Evolutionary conservation across 2,113 vertebrate species (phyloP).

Genomic region (Eretmochelys imbricata): DNA sequence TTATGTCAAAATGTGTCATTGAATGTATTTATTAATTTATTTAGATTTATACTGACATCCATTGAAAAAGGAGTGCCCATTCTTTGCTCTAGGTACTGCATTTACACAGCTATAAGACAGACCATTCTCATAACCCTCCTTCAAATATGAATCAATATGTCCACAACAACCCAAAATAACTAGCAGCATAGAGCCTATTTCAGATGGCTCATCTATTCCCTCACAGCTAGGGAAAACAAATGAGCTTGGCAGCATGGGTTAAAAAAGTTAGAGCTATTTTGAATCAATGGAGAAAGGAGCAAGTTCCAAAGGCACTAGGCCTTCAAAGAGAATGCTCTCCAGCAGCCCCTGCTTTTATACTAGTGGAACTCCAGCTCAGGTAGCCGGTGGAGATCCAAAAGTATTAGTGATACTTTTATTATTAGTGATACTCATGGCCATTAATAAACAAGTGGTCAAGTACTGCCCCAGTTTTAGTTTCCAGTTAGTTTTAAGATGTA

Average conservation of each 20-base stretch:
- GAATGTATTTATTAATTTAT: not conserved
- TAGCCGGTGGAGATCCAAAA: not conserved
- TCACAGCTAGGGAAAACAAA: not conserved
- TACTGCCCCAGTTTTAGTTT: not conserved
- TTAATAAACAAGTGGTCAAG: accelerated
- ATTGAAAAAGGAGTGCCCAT: not conserved
- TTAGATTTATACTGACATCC: not conserved
- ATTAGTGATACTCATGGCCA: not conserved
- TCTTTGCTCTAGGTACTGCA: not conserved
- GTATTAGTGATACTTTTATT: no score
- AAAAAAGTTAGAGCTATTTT: not conserved
- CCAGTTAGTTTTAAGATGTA: not conserved
- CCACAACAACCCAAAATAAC: not conserved
- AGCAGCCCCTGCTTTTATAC: not conserved
- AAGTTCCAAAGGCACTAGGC: not conserved
- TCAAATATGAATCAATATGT: not conserved
- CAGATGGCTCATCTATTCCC: not conserved
- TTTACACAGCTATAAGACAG: not conserved
- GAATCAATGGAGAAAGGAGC: not conserved
- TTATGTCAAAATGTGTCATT: not conserved
- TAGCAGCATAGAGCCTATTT: not conserved
- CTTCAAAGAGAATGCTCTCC: not conserved
- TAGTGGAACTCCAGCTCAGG: not conserved
- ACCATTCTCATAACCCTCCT: not conserved
- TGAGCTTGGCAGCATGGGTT: not conserved